Percentiles rank a stretch among this genome's conserved stretches.
phyloP scores from a whole-genome alignment of 2,113 vertebrate genomes.

The Ictidomys tridecemlineatus region DNA sequence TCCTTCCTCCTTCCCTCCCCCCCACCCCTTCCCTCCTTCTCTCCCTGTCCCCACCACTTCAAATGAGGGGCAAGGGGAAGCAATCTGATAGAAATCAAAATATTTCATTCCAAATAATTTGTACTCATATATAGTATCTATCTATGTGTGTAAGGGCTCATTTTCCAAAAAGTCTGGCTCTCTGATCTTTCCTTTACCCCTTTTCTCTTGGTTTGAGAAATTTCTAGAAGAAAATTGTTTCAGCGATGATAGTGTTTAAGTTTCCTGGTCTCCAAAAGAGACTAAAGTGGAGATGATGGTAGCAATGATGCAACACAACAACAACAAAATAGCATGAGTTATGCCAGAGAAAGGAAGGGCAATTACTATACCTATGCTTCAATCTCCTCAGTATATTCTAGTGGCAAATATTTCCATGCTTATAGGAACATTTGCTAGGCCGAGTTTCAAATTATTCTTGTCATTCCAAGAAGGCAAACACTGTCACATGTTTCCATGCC shows the following conservation, averaged over 20 bases:
- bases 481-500: neutral
- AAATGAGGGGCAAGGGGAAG: neutral
- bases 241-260: neutral
- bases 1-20: fast-evolving
- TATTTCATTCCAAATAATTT: neutral
- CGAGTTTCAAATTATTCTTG: constrained; percentile 10
- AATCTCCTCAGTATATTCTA: neutral
- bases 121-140: neutral
- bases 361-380: neutral
- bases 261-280: neutral
- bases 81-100: neutral
- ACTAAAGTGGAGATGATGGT: neutral
- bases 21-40: too few relatives aligned
- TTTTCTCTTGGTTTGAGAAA: neutral
- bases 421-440: neutral
- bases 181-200: neutral
- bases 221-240: neutral
- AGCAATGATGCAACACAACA: neutral
- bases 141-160: neutral
- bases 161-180: neutral
- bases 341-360: neutral
- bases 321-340: neutral
- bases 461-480: neutral
- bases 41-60: neutral
- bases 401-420: neutral